phyloP scores from a whole-genome alignment of 2,888 invertebrate genomes.

The Sepiola atlantica region DNA sequence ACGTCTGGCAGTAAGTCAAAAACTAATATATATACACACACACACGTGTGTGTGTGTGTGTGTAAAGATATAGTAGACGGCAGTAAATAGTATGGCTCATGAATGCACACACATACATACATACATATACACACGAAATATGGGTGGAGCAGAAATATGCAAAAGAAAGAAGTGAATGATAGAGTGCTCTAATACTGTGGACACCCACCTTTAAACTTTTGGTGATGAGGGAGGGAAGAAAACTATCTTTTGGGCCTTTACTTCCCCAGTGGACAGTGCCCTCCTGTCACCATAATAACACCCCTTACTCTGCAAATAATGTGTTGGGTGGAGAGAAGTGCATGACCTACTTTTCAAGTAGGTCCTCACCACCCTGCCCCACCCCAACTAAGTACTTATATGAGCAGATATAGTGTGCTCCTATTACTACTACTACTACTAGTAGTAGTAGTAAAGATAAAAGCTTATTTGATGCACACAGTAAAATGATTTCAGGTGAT shows the following conservation, averaged over 20 bases:
- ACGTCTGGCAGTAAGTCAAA: too few species aligned
- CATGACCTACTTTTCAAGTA: background rate
- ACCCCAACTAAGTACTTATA: background rate
- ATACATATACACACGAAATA: too few species aligned
- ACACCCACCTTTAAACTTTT: too few species aligned
- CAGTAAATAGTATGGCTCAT: too few species aligned
- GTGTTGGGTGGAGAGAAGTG: background rate
- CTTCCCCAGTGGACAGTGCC: background rate
- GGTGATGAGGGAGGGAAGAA: too few species aligned
- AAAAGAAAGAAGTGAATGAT: background rate
- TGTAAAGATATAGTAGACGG: too few species aligned
- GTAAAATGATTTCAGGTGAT: background rate
- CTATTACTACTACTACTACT: background rate
- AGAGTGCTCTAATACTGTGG: background rate
- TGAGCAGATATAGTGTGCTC: background rate
- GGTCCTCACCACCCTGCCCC: background rate
- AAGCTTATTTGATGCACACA: background rate
- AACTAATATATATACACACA: too few species aligned
- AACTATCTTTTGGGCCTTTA: background rate
- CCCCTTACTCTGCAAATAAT: background rate
- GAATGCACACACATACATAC: too few species aligned
- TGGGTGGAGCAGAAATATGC: too few species aligned
- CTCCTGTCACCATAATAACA: background rate
- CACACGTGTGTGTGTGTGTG: too few species aligned
- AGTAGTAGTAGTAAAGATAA: background rate